Conservation (phyloP, 2,888 invertebrate species). For the Clunio marinus region DNA sequence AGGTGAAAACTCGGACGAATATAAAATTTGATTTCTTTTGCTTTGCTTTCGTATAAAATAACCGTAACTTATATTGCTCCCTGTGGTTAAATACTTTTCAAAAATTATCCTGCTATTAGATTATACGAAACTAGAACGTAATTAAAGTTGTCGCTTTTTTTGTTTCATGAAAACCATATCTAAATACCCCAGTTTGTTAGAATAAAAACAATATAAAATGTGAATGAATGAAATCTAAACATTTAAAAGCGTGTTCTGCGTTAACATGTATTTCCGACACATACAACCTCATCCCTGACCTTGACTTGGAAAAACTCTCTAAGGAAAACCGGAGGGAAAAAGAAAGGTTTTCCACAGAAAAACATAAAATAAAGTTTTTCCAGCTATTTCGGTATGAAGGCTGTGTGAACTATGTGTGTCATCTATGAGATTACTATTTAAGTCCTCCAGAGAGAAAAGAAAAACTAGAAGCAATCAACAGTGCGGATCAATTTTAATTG, state of each 20-base stretch:
- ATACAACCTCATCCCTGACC: not conserved
- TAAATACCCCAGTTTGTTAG: no score
- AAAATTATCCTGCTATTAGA: no score
- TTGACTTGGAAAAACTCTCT: not conserved
- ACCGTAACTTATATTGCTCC: no score
- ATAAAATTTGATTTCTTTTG: no score
- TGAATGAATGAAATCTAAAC: no score
- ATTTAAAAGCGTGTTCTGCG: not conserved
- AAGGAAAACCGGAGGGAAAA: not conserved
- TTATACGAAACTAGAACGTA: no score
- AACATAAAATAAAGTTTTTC: not conserved
- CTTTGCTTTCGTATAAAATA: no score
- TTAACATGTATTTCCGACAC: not conserved
- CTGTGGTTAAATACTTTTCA: no score
- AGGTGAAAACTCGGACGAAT: no score
- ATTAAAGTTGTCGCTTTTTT: no score
- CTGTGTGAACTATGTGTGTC: not conserved
- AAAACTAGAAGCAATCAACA: not conserved
- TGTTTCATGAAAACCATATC: no score
- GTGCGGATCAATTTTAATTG: constrained; percentile 10
- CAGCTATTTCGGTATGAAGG: not conserved
- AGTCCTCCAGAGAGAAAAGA: not conserved
- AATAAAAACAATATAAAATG: no score
- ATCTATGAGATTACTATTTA: not conserved
- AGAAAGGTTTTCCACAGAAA: not conserved